Base-by-base conservation (phyloP, 2,888 invertebrate genomes). In the Lagria hirta region DNA sequence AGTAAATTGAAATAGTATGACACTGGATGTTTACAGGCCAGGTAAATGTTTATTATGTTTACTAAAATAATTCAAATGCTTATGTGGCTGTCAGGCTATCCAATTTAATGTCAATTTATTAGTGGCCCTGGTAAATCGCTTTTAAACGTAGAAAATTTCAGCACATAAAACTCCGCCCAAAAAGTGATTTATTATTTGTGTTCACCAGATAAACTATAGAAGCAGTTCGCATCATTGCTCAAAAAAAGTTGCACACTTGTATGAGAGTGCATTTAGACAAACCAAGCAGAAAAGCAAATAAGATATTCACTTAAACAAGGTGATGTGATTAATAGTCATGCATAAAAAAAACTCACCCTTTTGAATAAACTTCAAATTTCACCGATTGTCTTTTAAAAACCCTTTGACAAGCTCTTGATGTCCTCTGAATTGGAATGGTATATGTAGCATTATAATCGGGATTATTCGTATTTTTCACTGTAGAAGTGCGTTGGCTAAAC, bases 291-390 rank as follows among this genome's bases (percentile, higher is more conserved):
- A 28, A 20, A 21, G 14, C 11, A 38, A 30, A 28, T 28, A 8
- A 3, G 26, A 8, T 6, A 26, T 26, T 26, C 7, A 4, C 12
- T 26, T 7, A 26, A 2, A 12, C 26, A 26, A 26, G 5, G 7
- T 5, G 7, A 18, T 6, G 20, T 7, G 7, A 18, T 18, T 6
- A 18, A 18, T 18, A 6, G 20, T 22, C 35, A 18, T 34, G 34
- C 20, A 29, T 8, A 41, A 26, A n/a, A 4, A 34, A 29, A 13
- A 36, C 82, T 82, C 73, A 95, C 95, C 96, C 95, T 76, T 88
- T 88, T 1, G 91, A 86, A 75, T 83, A 95, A 5, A 97, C 82
- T 72, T 97, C 95, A 38, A 93, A 81, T 68, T 98, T 98, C 49
- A 97, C 73, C 1, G 83, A 82, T 59, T 94, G 90, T 27, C 94